These are phyloP conservation scores for Scaptodrosophila lebanonensis DNA, from an alignment of 1,140 invertebrate genomes.

Conservation along the genomic window DNA sequence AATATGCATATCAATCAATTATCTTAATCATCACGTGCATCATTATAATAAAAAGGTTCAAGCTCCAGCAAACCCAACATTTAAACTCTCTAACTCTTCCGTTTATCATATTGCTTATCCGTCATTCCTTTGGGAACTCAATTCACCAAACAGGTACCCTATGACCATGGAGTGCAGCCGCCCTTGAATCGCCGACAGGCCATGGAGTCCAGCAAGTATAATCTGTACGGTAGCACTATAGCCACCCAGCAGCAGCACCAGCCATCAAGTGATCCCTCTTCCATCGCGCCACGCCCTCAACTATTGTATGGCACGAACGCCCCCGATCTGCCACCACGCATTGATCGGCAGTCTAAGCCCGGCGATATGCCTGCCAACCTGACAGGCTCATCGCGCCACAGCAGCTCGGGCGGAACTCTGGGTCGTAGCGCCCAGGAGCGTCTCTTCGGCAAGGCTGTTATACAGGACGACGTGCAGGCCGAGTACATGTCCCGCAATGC, in stretches of 20 bases:
- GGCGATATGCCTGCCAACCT: slow-evolving; percentile 71
- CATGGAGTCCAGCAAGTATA: slow-evolving; percentile 69
- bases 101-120: slow-evolving; percentile 56
- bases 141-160: slow-evolving; percentile 62
- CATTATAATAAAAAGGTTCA: slow-evolving; percentile 46
- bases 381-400: slow-evolving; percentile 58
- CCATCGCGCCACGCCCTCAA: slow-evolving; percentile 48
- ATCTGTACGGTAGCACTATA: slow-evolving; percentile 55
- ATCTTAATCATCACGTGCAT: slow-evolving; percentile 44
- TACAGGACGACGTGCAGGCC: slow-evolving; percentile 71
- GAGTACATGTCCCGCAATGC: slow-evolving; percentile 70
- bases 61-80: slow-evolving; percentile 2
- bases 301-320: slow-evolving; percentile 77
- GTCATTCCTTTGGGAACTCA: slow-evolving; percentile 30
- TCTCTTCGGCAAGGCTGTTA: slow-evolving; percentile 73
- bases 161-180: slow-evolving; percentile 61
- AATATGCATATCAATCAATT: slow-evolving; percentile 5
- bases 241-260: slow-evolving; percentile 32
- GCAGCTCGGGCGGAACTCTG: slow-evolving; percentile 76
- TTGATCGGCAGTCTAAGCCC: slow-evolving; percentile 88
- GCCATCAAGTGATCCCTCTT: slow-evolving; percentile 38
- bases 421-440: slow-evolving; percentile 79
- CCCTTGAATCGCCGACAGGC: slow-evolving; percentile 65
- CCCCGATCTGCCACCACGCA: slow-evolving; percentile 89
- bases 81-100: slow-evolving; percentile 2